Evolutionary conservation across 2,797 vertebrate genomes (phyloP), one percentile per base, ranked within the genome.

Genomic region (Aulostomus chinensis): DNA sequence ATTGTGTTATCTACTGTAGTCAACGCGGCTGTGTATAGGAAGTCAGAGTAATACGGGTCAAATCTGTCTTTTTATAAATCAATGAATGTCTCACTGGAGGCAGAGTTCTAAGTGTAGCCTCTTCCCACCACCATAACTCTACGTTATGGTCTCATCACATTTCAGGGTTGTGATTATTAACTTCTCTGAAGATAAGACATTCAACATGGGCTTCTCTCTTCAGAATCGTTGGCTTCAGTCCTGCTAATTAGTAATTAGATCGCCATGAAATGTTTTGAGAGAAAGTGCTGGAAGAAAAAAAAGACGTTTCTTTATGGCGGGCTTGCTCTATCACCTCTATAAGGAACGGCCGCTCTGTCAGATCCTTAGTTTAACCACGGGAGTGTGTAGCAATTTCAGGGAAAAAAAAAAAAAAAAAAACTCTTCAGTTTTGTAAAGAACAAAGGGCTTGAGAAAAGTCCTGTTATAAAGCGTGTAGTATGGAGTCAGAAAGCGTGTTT

Each of bases 181-280:
- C 61, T 62, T 62, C 47, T 49, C 32, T 11, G 24, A 28, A 67
- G 65, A 77, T 37, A 21, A 42, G 49, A 48, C 45, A 57, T 79
- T 62, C 59, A 65, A 58, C 59, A 46, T 78, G 36, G 35, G 32
- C 35, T 51, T 40, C 46, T 65, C 18, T 70, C 33, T 45, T 38
- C 12, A 45, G 34, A 53, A 47, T 35, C 49, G 36, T 68, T 62
- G 33, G 37, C 58, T 60, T 51, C 58, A 46, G 51, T 72, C 39
- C 33, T 20, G 20, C 39, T 81, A 83, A 85, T 71, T 83, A 69
- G 54, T 62, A 53, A 43, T 72, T 71, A 66, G 58, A 57, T 45
- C 59, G 33, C 24, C 21, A 28, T 46, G 55, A 45, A 62, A 59
- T 58, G 47, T 47, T 51, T 46, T 11, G 29, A 59, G 22, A 60